phyloP scores from a whole-genome alignment of 2,113 vertebrate genomes.

The Ptychochromis oligacanthus region DNA sequence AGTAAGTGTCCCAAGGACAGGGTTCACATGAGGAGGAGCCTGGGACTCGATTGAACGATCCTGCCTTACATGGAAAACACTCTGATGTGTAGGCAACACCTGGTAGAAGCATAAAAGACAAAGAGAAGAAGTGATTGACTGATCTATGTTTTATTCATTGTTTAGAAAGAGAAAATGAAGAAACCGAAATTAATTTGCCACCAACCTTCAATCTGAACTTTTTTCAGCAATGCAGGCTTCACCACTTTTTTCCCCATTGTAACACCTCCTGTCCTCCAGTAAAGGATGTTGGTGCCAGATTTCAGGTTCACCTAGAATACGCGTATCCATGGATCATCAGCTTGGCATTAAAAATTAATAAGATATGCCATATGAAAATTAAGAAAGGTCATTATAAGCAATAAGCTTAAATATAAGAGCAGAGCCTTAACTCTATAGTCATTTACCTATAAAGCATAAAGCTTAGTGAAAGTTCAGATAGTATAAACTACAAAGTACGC shows the following conservation, averaged over 20 bases:
- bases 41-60: slow-evolving; percentile 87
- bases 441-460: neutral
- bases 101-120: slow-evolving; percentile 49
- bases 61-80: slow-evolving; percentile 94
- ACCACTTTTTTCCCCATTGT: slow-evolving; percentile 88
- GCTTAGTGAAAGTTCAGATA: neutral
- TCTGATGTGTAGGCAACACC: slow-evolving; percentile 96
- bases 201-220: slow-evolving; percentile 94
- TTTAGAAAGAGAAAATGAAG: neutral
- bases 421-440: neutral
- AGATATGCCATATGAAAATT: neutral
- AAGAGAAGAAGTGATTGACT: fast-evolving
- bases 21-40: slow-evolving; percentile 87
- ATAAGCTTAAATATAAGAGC: neutral
- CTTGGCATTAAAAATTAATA: neutral
- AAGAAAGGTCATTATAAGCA: neutral
- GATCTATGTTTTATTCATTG: neutral
- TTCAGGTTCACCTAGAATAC: slow-evolving; percentile 89
- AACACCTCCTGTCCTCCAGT: slow-evolving; percentile 96
- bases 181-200: neutral
- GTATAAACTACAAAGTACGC: neutral
- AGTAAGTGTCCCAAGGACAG: slow-evolving; percentile 90
- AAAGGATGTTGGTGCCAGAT: slow-evolving; percentile 94
- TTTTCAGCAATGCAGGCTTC: slow-evolving; percentile 95
- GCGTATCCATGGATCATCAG: neutral